These are phyloP conservation scores for Grantiella picta DNA, from an alignment of 2,113 vertebrate species.

Conservation along the genomic window DNA sequence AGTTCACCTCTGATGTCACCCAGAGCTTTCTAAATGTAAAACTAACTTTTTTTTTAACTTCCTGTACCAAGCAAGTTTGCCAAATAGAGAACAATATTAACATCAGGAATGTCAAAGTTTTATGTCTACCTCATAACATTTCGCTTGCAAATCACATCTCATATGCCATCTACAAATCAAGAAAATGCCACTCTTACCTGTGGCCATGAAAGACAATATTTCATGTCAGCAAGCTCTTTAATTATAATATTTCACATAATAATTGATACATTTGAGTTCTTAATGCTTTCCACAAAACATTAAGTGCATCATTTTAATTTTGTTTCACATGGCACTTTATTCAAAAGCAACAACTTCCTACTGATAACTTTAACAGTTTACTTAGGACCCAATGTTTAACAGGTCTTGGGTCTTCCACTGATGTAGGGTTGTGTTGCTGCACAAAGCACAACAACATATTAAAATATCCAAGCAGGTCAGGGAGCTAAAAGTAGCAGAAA, in stretches of 20 bases:
- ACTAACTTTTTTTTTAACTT: not conserved
- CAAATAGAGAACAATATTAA: not conserved
- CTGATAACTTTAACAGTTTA: not conserved
- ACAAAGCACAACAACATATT: not conserved
- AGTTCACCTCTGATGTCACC: not conserved
- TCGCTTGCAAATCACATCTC: not conserved
- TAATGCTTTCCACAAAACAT: not conserved
- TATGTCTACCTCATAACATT: not conserved
- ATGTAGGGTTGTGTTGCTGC: not conserved
- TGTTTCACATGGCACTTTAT: not conserved
- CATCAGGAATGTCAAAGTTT: not conserved
- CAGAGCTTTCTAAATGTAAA: not conserved
- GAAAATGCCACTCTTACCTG: not conserved
- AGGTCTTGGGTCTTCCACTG: not conserved
- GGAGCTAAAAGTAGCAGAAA: not conserved
- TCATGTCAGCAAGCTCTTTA: not conserved
- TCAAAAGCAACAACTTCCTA: not conserved
- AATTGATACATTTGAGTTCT: not conserved
- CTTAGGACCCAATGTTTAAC: not conserved
- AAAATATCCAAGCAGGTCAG: rapidly evolving
- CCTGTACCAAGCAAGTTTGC: not conserved
- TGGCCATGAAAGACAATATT: not conserved
- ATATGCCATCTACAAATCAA: not conserved
- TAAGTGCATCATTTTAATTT: not conserved
- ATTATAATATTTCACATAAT: not conserved